phyloP scores from a whole-genome alignment of 2,888 invertebrate species.

The Diogma glabrata region DNA sequence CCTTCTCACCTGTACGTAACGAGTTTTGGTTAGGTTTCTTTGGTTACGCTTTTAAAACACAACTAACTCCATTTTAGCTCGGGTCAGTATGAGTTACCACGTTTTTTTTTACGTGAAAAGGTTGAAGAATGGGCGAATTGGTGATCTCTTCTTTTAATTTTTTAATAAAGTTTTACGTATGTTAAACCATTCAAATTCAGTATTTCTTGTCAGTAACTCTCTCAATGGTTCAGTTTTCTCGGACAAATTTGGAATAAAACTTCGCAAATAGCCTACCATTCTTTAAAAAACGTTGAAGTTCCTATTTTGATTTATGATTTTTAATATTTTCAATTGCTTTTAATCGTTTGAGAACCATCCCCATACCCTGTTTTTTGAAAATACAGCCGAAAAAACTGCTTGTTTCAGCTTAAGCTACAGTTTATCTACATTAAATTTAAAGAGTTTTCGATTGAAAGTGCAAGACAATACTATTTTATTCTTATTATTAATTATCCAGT shows the following conservation, averaged over 20 bases:
- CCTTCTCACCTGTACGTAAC: constrained; percentile 20
- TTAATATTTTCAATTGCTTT: constrained; percentile 8
- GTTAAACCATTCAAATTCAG: constrained; percentile 14
- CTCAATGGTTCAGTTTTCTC: constrained; percentile 14
- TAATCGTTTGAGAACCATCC: neutral
- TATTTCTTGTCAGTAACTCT: constrained; percentile 16
- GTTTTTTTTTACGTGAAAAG: constrained; percentile 14
- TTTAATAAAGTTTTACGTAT: constrained; percentile 12
- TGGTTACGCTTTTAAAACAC: constrained; percentile 19
- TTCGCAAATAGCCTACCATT: constrained; percentile 15
- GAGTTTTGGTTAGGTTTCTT: constrained; percentile 20
- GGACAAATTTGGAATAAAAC: constrained; percentile 15
- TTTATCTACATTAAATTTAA: constrained; percentile 14
- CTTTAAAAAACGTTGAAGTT: constrained; percentile 13
- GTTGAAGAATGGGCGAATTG: constrained; percentile 13
- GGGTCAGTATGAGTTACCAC: constrained; percentile 17
- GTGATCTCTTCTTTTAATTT: constrained; percentile 15
- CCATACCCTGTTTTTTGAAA: constrained; percentile 9
- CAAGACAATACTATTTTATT: too few relatives aligned
- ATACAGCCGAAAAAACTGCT: constrained; percentile 15
- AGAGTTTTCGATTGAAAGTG: too few relatives aligned
- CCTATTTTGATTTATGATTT: constrained; percentile 9
- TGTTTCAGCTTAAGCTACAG: constrained; percentile 13
- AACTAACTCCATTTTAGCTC: constrained; percentile 18
- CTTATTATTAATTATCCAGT: too few relatives aligned